phyloP scores from a whole-genome alignment of 2,888 invertebrate genomes.

The Therioaphis trifolii region DNA sequence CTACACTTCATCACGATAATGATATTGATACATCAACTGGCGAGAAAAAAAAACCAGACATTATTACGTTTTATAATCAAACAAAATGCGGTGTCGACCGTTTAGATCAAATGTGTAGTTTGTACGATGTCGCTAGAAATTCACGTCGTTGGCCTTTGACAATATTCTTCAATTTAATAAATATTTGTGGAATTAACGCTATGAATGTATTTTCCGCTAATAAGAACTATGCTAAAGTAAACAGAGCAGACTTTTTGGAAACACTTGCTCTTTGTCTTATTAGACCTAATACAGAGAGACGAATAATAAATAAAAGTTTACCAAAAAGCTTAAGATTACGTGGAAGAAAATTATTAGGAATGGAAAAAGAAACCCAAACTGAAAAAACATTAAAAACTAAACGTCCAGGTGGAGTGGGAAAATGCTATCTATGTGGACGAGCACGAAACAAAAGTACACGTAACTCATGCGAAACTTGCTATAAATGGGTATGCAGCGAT shows the following conservation, averaged over 20 bases:
- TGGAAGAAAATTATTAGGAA: not conserved
- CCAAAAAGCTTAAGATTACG: not conserved
- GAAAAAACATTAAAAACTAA: not conserved
- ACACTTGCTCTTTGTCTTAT: no score
- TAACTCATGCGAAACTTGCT: constrained; percentile 19
- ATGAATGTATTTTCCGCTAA: not conserved
- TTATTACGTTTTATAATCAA: no score
- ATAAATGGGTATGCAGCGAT: constrained; percentile 21
- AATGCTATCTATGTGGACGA: not conserved
- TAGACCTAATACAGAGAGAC: no score
- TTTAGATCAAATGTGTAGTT: no score
- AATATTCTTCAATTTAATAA: not conserved
- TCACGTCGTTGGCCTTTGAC: no score
- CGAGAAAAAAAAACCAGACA: no score
- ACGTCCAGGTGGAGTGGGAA: no score
- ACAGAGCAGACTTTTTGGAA: constrained; percentile 21
- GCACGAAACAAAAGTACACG: constrained; percentile 9
- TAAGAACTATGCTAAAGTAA: constrained; percentile 3
- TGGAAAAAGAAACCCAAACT: no score
- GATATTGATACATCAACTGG: no score
- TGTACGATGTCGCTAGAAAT: no score
- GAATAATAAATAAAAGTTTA: not conserved
- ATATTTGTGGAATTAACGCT: not conserved
- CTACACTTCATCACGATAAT: no score
- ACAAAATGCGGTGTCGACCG: no score